A percentile compares a stretch with the other conserved stretches of the same genome.
phyloP scores from a whole-genome alignment of 2,888 invertebrate genomes.

The Oligia latruncula region DNA sequence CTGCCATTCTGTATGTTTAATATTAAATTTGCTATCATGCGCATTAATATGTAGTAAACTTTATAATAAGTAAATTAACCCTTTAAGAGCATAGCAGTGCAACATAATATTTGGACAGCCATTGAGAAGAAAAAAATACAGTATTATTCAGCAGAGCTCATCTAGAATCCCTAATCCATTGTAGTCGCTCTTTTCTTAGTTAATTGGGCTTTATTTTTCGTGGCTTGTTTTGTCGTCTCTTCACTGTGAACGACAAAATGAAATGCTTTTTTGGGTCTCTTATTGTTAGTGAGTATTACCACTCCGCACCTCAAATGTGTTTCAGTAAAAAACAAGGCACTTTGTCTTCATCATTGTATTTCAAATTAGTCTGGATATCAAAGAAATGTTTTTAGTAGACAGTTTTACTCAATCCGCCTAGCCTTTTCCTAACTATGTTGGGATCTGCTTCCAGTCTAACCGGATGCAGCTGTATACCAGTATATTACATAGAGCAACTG shows the following conservation, averaged over 20 bases:
- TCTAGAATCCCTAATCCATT: slow-evolving; percentile 54
- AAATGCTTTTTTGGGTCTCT: slow-evolving; percentile 72
- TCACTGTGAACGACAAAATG: slow-evolving; percentile 75
- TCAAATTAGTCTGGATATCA: slow-evolving; percentile 19
- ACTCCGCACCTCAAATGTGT: slow-evolving; percentile 45
- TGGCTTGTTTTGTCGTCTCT: slow-evolving; percentile 75
- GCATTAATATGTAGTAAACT: not conserved
- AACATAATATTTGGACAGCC: not conserved
- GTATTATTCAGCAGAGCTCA: slow-evolving; percentile 27
- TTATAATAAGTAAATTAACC: not conserved
- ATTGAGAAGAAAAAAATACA: slow-evolving; percentile 1
- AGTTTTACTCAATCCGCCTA: not conserved
- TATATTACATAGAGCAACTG: not conserved
- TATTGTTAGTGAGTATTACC: slow-evolving; percentile 68
- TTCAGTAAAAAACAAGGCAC: slow-evolving; percentile 43
- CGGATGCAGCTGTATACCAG: not conserved
- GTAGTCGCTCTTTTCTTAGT: slow-evolving; percentile 74
- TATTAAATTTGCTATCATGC: not conserved
- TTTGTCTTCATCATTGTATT: slow-evolving; percentile 33
- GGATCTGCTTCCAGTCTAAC: too few relatives aligned
- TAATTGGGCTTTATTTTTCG: slow-evolving; percentile 81
- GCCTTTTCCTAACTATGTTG: not conserved
- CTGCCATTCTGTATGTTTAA: not conserved
- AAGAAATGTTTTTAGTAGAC: not conserved
- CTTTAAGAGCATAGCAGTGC: not conserved